Evolutionary conservation across 2,113 vertebrate species (phyloP), one percentile per base, ranked within the genome.

Genomic region (Leptobrachium leishanense): DNA sequence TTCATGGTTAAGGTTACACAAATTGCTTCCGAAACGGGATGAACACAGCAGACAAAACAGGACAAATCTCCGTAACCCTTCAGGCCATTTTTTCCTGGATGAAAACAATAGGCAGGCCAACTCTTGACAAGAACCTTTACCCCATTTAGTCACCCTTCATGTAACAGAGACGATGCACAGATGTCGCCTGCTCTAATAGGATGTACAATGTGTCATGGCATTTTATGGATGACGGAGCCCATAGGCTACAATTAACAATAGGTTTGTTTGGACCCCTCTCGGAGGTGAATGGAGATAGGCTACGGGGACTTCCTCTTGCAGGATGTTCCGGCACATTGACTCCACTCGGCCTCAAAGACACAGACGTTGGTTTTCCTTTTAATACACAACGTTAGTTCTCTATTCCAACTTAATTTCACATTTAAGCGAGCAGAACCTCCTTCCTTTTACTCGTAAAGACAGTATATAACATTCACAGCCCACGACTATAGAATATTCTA

Each of bases 251-350:
- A 42, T 20, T 46, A 71, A 73, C 77, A 79, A 79, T 79, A 59
- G 70, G 62, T 79, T 79, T 79, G 77, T 79, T 20, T 73, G 50
- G 59, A 66, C 69, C 75, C 66, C 75, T 79, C 42, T 20, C 69
- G 72, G 69, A 50, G 69, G 39, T 63, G 39, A 79, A 50, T 73
- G 46, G 64, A 66, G 62, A 72, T 59, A 72, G 63, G 70, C 70
- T 53, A 9, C 70, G 73, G 53, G 69, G 62, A 67, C 44, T 79
- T 73, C 69, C 69, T 73, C 64, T 64, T 79, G 44, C 69, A 79
- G 77, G 77, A 79, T 79, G 77, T 79, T 79, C 77, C 77, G 72
- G 77, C 69, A 71, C 77, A 67, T 73, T 79, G 77, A 44, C 41
- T 15, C 15, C 43, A 9, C 40, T 70, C 43, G 73, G 31, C 57